These are phyloP conservation scores for Ptychoptera contaminata DNA, from an alignment of 2,888 invertebrate genomes.

Conservation along the genomic window DNA sequence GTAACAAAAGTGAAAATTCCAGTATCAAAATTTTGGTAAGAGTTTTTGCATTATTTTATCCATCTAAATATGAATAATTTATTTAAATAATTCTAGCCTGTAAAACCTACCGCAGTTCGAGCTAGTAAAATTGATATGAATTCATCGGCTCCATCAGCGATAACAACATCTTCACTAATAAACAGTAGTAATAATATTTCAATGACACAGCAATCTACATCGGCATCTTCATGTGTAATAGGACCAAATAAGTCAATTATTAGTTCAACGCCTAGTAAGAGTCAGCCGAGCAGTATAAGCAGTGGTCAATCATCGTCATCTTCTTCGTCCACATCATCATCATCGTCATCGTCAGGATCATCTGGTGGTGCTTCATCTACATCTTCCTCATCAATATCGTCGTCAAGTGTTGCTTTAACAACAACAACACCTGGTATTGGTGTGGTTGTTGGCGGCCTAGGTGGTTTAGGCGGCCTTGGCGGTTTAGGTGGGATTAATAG, in stretches of 20 bases:
- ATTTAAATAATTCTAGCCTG: slow-evolving; percentile 51
- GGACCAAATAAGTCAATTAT: slow-evolving; percentile 19
- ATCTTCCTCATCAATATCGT: no score
- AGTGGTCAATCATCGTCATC: slow-evolving; percentile 2
- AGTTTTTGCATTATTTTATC: slow-evolving; percentile 6
- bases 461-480: no score
- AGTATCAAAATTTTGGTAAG: slow-evolving; percentile 33
- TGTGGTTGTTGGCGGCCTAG: no score
- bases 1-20: slow-evolving; percentile 34
- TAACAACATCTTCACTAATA: slow-evolving; percentile 32
- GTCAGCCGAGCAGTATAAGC: slow-evolving; percentile 2
- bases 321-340: slow-evolving; percentile 4
- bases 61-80: slow-evolving; percentile 5
- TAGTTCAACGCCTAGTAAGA: slow-evolving; percentile 33
- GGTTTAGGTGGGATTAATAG: no score
- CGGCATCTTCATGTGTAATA: slow-evolving; percentile 11
- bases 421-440: no score
- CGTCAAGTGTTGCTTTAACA: no score
- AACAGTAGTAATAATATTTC: slow-evolving; percentile 35
- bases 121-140: slow-evolving; percentile 31
- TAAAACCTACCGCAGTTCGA: slow-evolving; percentile 73
- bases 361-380: no score
- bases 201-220: slow-evolving; percentile 10
- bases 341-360: not conserved
- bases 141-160: slow-evolving; percentile 28